Percentiles rank a stretch among this genome's conserved stretches.
Conservation (phyloP, 2,888 invertebrate species). For the Andricus curvator region DNA sequence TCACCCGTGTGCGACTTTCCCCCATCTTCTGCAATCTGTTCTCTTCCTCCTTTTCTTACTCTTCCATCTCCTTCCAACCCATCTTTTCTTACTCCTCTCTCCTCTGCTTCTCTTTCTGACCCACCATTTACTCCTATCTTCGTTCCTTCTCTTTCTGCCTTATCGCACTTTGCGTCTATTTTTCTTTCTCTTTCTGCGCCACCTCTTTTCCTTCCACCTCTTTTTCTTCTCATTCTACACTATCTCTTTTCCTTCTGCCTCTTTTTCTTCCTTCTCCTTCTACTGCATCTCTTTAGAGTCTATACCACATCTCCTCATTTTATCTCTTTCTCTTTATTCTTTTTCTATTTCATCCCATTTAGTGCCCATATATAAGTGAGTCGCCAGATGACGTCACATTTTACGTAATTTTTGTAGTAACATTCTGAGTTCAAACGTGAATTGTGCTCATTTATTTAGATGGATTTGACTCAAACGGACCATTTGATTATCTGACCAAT, state of each 20-base stretch:
- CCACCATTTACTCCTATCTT: background rate
- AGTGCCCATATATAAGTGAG: background rate
- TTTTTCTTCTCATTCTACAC: conserved; percentile 7
- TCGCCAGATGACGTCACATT: background rate
- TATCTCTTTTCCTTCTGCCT: conserved; percentile 44
- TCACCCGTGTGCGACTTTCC: conserved; percentile 20
- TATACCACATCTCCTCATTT: conserved; percentile 16
- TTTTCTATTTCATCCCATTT: background rate
- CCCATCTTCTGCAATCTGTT: background rate
- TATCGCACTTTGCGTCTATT: background rate
- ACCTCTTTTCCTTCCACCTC: background rate
- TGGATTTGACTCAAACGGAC: background rate
- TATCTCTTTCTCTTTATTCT: background rate
- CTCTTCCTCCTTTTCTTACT: conserved; percentile 26
- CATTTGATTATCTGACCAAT: background rate
- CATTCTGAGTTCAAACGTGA: background rate
- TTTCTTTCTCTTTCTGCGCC: conserved; percentile 20
- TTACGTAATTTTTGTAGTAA: background rate
- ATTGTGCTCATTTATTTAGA: background rate
- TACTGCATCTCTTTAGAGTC: conserved; percentile 46
- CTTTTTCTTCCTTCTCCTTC: conserved; percentile 45
- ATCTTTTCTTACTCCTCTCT: background rate
- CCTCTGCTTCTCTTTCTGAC: conserved; percentile 14
- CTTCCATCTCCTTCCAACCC: background rate
- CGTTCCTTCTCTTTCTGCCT: background rate